A percentile compares a stretch with the other conserved stretches of the same genome.
phyloP scores from a whole-genome alignment of 2,797 vertebrate species.

The Cirrhinus mrigala region DNA sequence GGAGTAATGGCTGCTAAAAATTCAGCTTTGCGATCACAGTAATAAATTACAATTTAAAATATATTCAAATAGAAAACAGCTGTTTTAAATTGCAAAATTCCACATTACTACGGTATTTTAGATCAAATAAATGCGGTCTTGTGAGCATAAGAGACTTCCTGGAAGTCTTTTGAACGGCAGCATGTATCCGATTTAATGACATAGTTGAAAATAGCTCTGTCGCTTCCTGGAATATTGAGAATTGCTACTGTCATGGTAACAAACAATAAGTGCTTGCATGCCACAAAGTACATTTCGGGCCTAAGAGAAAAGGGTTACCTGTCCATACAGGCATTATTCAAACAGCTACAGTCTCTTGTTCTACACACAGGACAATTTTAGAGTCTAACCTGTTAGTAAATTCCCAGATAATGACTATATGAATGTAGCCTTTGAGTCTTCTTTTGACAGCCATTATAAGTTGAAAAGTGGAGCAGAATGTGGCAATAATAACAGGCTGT shows the following conservation, averaged over 20 bases:
- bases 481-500: conserved; percentile 38
- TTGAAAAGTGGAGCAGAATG: conserved; percentile 33
- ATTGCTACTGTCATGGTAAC: background rate
- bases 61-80: too few relatives aligned
- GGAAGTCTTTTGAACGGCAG: background rate
- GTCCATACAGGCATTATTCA: background rate
- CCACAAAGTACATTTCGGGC: background rate
- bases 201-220: background rate
- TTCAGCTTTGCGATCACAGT: too few relatives aligned
- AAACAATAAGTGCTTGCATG: background rate
- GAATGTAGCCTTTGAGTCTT: conserved; percentile 13
- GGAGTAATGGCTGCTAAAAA: too few relatives aligned
- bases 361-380: background rate
- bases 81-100: too few relatives aligned
- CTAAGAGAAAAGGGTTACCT: background rate
- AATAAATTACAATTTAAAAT: too few relatives aligned
- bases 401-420: background rate
- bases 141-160: too few relatives aligned
- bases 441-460: conserved; percentile 8
- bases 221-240: background rate
- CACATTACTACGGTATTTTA: too few relatives aligned
- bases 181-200: background rate
- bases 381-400: conserved; percentile 18
- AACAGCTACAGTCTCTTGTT: background rate
- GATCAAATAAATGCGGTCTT: too few relatives aligned